phyloP scores from a whole-genome alignment of 2,797 vertebrate species.

The Botia almorhae region DNA sequence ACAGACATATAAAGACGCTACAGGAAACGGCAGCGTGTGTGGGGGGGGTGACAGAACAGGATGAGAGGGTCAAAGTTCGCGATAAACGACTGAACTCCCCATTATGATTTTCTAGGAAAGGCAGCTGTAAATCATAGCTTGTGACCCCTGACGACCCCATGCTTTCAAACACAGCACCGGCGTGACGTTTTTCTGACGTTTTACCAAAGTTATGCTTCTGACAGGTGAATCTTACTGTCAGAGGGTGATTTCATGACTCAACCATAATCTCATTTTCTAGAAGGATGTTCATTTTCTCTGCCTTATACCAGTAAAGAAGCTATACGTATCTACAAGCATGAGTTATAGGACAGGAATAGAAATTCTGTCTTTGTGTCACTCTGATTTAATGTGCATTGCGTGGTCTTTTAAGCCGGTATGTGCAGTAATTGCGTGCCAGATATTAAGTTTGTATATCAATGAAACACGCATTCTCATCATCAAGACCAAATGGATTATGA shows the following conservation, averaged over 20 bases:
- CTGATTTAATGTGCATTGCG: not conserved
- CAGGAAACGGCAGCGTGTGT: not conserved
- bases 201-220: constrained; percentile 2
- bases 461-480: not conserved
- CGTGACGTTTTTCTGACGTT: not conserved
- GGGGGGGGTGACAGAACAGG: not conserved
- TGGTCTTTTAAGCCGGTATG: not conserved
- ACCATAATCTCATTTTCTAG: not conserved
- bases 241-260: not conserved
- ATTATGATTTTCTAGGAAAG: constrained; percentile 14
- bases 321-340: not conserved
- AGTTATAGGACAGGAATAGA: not conserved
- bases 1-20: constrained; percentile 12
- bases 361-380: not conserved
- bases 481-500: not conserved
- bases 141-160: not conserved
- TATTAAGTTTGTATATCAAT: constrained; percentile 9
- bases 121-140: not conserved
- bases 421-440: not conserved
- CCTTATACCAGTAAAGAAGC: not conserved
- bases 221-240: not conserved
- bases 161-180: not conserved
- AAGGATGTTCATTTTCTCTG: not conserved
- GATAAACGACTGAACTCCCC: constrained; percentile 7
- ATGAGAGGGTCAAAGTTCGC: constrained; percentile 23